phyloP scores from a whole-genome alignment of 37 sponge, comb jelly and placozoan genomes.

The Mnemiopsis leidyi region DNA sequence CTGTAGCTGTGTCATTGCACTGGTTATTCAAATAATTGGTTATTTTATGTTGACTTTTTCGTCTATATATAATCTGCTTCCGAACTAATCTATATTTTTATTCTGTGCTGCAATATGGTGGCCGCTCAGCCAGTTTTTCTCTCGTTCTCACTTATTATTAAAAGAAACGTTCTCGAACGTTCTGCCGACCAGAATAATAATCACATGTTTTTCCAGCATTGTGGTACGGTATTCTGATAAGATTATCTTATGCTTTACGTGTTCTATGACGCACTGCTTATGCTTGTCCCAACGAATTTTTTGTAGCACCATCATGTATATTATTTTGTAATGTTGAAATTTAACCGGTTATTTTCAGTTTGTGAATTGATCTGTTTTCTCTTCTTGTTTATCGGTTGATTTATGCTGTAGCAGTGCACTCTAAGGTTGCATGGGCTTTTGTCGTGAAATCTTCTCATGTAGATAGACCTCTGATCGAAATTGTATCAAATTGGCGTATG shows the following conservation, averaged over 20 bases:
- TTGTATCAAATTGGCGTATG: background rate
- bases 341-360: background rate
- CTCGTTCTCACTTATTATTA: too few relatives aligned
- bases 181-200: too few relatives aligned
- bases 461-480: background rate
- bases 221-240: background rate
- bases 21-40: too few relatives aligned
- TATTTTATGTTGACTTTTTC: too few relatives aligned
- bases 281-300: background rate
- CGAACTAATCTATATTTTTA: too few relatives aligned
- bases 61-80: too few relatives aligned
- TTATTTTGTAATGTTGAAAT: background rate
- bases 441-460: background rate
- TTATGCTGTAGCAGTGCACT: background rate
- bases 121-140: too few relatives aligned
- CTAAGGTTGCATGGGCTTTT: background rate
- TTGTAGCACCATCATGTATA: background rate
- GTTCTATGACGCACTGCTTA: background rate
- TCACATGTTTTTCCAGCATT: too few relatives aligned
- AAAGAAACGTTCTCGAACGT: too few relatives aligned
- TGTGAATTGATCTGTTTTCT: background rate
- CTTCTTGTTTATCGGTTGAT: background rate
- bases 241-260: background rate
- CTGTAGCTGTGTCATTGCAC: too few relatives aligned
- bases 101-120: too few relatives aligned